Base-by-base conservation (phyloP, 2,888 invertebrate species). In the Agonopterix subpropinquella region DNA sequence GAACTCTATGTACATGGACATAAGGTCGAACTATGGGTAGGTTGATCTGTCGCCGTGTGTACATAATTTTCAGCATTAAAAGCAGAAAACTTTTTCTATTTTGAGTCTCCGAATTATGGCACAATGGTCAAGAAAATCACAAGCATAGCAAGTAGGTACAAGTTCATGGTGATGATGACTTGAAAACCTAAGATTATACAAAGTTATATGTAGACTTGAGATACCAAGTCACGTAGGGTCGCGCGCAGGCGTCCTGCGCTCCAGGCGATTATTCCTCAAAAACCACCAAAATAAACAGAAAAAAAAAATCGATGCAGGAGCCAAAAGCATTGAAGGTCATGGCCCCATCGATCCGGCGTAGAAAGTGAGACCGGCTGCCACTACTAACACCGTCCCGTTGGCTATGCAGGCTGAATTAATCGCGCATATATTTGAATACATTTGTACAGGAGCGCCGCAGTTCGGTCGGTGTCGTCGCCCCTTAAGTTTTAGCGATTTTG, bases 391-490 rank as follows among this genome's bases (percentile, higher is more conserved):
- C 85, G 86, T 84, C 79, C 87, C 86, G 83, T 62, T 80, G 87
- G 86, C 87, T 86, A 89, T 89, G 89, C 89, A 83, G 82, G 71
- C 88, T 88, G 89, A 89, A 89, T 89, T 89, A 89, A 89, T 89
- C 89, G 87, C 87, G 89, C 89, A 89, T 89, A 89, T 81, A 89
- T 89, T 89, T 89, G 89, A 89, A 89, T 89, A 78, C 72, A 78
- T 77, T 77, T 77, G 61, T 60, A 53, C 50, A 77, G 57, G 65
- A 73, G 76, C 78, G 78, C 74, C 80, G 80, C 77, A 73, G 79
- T 80, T 79, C 77, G 81, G 73, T 68, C 75, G 70, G 81, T 80
- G 84, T 85, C 84, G 85, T 82, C 82, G 86, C 81, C 83, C 76
- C 84, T 83, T 80, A 80, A 87, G 80, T 83, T 87, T 85, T 82